Evolutionary conservation across 2,888 invertebrate species (phyloP).

Genomic region (Agelastica alni): DNA sequence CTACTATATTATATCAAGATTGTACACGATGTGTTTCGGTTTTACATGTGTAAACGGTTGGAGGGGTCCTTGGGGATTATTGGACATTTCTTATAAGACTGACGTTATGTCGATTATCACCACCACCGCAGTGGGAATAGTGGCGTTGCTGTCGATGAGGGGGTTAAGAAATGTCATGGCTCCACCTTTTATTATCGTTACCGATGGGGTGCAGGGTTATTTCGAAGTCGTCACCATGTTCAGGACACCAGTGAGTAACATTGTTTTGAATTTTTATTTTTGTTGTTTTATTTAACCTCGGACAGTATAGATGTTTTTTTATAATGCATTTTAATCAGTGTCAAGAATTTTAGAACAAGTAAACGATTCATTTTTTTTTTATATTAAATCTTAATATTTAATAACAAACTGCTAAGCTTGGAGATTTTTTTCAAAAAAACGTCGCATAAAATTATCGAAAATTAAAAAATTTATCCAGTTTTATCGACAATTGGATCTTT

Average conservation of each 20-base stretch:
- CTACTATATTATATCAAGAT: slow-evolving; percentile 71
- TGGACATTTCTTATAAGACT: slow-evolving; percentile 73
- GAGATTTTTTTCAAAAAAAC: no score
- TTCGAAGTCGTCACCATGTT: slow-evolving; percentile 87
- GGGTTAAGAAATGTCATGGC: slow-evolving; percentile 80
- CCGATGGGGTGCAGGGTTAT: slow-evolving; percentile 77
- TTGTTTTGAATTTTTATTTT: no score
- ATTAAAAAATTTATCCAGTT: no score
- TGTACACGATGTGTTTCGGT: slow-evolving; percentile 77
- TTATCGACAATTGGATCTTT: no score
- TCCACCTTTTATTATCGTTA: slow-evolving; percentile 77
- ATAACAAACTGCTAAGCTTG: no score
- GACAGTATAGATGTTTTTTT: no score
- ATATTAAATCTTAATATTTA: no score
- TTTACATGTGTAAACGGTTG: slow-evolving; percentile 85
- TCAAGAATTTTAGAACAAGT: no score
- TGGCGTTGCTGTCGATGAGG: slow-evolving; percentile 70
- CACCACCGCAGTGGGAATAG: slow-evolving; percentile 68
- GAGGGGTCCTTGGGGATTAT: slow-evolving; percentile 81
- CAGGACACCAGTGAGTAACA: slow-evolving; percentile 75
- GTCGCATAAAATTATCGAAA: no score
- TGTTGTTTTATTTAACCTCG: no score
- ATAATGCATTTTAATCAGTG: no score
- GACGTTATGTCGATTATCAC: slow-evolving; percentile 62
- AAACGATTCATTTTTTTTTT: no score